Base-by-base conservation (phyloP, 2,888 invertebrate species). In the Plagodis dolabraria region DNA sequence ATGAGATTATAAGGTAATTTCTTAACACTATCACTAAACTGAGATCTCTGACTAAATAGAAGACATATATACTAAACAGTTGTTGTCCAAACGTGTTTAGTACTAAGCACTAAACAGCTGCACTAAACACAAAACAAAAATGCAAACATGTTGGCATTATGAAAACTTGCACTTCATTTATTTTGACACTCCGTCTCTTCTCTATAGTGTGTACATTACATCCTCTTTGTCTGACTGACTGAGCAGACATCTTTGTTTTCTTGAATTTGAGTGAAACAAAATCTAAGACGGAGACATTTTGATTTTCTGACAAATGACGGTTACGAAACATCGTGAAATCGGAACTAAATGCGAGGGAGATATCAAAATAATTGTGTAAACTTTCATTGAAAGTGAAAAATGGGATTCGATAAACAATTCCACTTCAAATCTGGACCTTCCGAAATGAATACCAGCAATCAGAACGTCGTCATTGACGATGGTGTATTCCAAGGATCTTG, bases 381-480 rank as follows among this genome's bases (percentile, higher is more conserved):
- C 49, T 55, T 65, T 59, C 7, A 33, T 38, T 56, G 42, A 35
- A 12, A 50, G 47, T 4, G 38, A 33, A 46, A 45, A 49, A 64
- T 76, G 70, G 71, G 75, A 34, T 74, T 71, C 65, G 68, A 72
- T 47, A 72, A 69, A 52, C 66, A 71, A 45, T 60, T 68, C 33
- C 56, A 63, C 33, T 63, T 64, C 38, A 45, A 55, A 60, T 53
- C 63, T 47, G 44, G 22, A 40, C 33, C 46, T 47, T 43, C 54
- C 8, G 56, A 46, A 59, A 58, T 47, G 50, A 61, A 56, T 44
- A 56, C 69, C 22, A 57, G 38, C 35, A 68, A 72, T 40, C 71
- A 68, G 72, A 76, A 72, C 63, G 75, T 72, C 12, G 70, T 72
- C 43, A 68, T 70, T 49, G 76, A 69, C 42, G 77, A 73, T 12